phyloP scores from a whole-genome alignment of 2,797 vertebrate genomes.

The Chelon labrosus region DNA sequence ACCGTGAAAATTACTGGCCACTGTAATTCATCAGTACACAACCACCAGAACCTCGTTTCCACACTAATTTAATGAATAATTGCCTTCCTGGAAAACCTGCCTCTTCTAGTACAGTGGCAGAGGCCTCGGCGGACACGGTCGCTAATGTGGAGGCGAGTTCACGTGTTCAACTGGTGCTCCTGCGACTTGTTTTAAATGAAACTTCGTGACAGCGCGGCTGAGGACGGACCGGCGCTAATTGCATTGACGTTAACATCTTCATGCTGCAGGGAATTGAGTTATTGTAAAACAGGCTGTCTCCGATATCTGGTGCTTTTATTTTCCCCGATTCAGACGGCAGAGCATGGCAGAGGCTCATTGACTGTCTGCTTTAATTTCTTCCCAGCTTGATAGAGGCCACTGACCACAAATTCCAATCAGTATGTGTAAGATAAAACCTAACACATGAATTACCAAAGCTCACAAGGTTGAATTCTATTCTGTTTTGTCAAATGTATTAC shows the following conservation, averaged over 20 bases:
- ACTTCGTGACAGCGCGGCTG: slow-evolving; percentile 43
- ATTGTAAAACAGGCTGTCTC: slow-evolving; percentile 45
- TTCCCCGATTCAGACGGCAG: slow-evolving; percentile 2
- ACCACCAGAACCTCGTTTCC: slow-evolving; percentile 87
- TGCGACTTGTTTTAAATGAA: slow-evolving; percentile 64
- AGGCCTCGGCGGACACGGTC: slow-evolving; percentile 82
- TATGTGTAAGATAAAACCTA: slow-evolving; percentile 27
- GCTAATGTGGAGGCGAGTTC: slow-evolving; percentile 84
- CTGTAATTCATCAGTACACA: slow-evolving; percentile 87
- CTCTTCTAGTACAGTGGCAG: slow-evolving; percentile 78
- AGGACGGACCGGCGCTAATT: slow-evolving; percentile 71
- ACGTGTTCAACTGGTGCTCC: slow-evolving; percentile 73
- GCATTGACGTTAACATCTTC: slow-evolving; percentile 70
- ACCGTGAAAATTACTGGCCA: slow-evolving; percentile 84
- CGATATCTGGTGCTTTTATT: slow-evolving; percentile 42
- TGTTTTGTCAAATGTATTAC: slow-evolving; percentile 10
- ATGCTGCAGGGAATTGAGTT: slow-evolving; percentile 48
- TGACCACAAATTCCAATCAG: slow-evolving; percentile 46
- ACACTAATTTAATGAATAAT: slow-evolving; percentile 90
- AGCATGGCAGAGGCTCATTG: slow-evolving; percentile 28
- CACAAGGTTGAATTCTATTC: neutral
- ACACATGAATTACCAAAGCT: slow-evolving; percentile 17
- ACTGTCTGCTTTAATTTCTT: slow-evolving; percentile 54
- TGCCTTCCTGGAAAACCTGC: slow-evolving; percentile 84
- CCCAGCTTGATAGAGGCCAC: slow-evolving; percentile 21